Percentiles rank a stretch among this genome's conserved stretches.
Evolutionary conservation across 2,888 invertebrate genomes (phyloP).

Genomic region (Lycia hirtaria): DNA sequence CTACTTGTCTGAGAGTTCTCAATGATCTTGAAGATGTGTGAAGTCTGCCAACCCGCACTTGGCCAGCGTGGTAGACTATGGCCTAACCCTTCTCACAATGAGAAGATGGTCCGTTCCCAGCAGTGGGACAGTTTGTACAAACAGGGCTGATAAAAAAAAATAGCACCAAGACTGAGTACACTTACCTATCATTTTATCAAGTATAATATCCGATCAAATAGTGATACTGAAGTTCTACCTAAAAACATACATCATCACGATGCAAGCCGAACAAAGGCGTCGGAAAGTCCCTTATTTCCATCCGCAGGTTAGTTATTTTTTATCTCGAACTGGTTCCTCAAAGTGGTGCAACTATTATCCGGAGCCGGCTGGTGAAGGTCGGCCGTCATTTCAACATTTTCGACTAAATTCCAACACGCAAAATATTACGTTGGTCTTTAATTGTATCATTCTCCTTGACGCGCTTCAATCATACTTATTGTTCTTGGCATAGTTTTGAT

Average conservation of each 20-base stretch:
- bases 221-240: too few species aligned
- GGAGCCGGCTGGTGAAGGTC: constrained; percentile 77
- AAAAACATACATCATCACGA: constrained; percentile 4
- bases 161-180: too few species aligned
- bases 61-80: too few species aligned
- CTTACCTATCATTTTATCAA: too few species aligned
- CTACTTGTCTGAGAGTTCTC: too few species aligned
- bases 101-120: too few species aligned
- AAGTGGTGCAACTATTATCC: constrained; percentile 83
- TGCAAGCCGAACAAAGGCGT: constrained; percentile 59
- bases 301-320: constrained; percentile 70
- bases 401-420: constrained; percentile 82
- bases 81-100: too few species aligned
- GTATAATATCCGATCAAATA: too few species aligned
- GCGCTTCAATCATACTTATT: constrained; percentile 33
- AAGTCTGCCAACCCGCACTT: too few species aligned
- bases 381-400: constrained; percentile 73
- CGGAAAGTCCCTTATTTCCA: constrained; percentile 69
- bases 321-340: constrained; percentile 77
- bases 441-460: constrained; percentile 49
- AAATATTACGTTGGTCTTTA: constrained; percentile 70
- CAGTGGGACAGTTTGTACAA: too few species aligned
- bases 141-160: too few species aligned
- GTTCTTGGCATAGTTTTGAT: constrained; percentile 16
- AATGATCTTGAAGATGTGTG: too few species aligned